These are phyloP conservation scores for Actinia equina DNA, from an alignment of 64 coral and sea anemone genomes.

Conservation along the genomic window DNA sequence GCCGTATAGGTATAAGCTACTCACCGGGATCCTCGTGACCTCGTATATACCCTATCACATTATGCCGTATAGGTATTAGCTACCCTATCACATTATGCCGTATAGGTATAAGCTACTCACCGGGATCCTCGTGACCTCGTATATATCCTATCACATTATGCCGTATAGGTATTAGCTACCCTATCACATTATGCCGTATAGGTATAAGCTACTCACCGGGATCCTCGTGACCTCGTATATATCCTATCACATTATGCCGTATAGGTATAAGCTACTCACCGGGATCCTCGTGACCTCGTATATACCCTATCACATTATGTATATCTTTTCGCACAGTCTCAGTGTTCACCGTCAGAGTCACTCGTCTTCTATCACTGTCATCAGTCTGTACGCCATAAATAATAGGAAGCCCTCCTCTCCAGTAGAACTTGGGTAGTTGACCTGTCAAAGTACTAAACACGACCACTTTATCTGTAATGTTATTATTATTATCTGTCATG, in stretches of 20 bases:
- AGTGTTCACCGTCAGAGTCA: slow-evolving; percentile 57
- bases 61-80: slow-evolving; percentile 30
- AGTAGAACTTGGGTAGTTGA: slow-evolving; percentile 19
- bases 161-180: slow-evolving; percentile 33
- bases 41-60: slow-evolving; percentile 67
- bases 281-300: slow-evolving; percentile 56
- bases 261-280: slow-evolving; percentile 28
- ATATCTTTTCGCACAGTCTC: slow-evolving; percentile 33
- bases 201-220: slow-evolving; percentile 29
- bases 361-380: slow-evolving; percentile 39
- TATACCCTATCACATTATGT: slow-evolving; percentile 77
- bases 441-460: slow-evolving; percentile 53
- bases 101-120: neutral
- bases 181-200: slow-evolving; percentile 58
- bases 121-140: slow-evolving; percentile 44
- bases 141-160: slow-evolving; percentile 73
- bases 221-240: slow-evolving; percentile 39
- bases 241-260: slow-evolving; percentile 63
- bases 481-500: no score
- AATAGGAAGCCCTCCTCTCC: slow-evolving; percentile 42
- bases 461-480: neutral
- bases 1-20: no score
- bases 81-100: slow-evolving; percentile 62
- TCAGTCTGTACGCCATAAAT: slow-evolving; percentile 56
- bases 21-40: no score